Conservation (phyloP, 2,888 invertebrate genomes). For the Lepidochrysops patricia region DNA sequence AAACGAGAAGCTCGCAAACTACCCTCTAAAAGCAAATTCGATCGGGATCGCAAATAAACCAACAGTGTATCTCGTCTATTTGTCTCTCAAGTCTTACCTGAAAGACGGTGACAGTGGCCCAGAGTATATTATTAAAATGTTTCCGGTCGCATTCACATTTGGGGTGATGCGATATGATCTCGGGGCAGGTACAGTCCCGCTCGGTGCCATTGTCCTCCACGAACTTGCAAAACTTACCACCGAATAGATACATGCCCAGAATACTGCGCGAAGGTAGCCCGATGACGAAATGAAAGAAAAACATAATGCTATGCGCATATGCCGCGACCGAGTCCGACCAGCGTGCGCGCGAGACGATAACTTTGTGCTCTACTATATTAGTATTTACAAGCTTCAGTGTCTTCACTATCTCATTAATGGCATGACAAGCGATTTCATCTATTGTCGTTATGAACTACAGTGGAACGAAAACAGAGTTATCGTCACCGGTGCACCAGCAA, state of each 20-base stretch:
- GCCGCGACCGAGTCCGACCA: slow-evolving; percentile 58
- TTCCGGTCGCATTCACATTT: slow-evolving; percentile 97
- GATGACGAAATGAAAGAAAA: slow-evolving; percentile 59
- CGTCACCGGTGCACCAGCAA: slow-evolving; percentile 55
- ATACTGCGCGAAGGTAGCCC: slow-evolving; percentile 79
- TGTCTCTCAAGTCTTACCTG: slow-evolving; percentile 83
- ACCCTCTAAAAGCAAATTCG: slow-evolving; percentile 49
- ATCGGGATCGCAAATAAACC: slow-evolving; percentile 53
- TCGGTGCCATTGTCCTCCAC: slow-evolving; percentile 87
- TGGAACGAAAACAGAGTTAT: slow-evolving; percentile 65
- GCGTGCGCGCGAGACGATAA: slow-evolving; percentile 54
- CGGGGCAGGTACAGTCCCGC: slow-evolving; percentile 94
- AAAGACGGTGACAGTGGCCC: slow-evolving; percentile 97
- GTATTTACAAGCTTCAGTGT: slow-evolving; percentile 13
- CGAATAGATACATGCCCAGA: slow-evolving; percentile 99
- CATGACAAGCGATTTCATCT: background rate
- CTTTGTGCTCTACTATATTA: slow-evolving; percentile 46
- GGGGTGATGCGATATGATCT: slow-evolving; percentile 90
- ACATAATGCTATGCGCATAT: slow-evolving; percentile 73
- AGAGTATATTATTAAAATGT: slow-evolving; percentile 98
- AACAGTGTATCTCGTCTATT: slow-evolving; percentile 32
- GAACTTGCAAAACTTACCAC: slow-evolving; percentile 99
- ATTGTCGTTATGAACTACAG: slow-evolving; percentile 30
- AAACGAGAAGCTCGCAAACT: slow-evolving; percentile 61
- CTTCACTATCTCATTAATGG: background rate